A percentile compares a stretch with the other conserved stretches of the same genome.
phyloP scores from a whole-genome alignment of 2,113 vertebrate genomes.

The Lagopus leucura region DNA sequence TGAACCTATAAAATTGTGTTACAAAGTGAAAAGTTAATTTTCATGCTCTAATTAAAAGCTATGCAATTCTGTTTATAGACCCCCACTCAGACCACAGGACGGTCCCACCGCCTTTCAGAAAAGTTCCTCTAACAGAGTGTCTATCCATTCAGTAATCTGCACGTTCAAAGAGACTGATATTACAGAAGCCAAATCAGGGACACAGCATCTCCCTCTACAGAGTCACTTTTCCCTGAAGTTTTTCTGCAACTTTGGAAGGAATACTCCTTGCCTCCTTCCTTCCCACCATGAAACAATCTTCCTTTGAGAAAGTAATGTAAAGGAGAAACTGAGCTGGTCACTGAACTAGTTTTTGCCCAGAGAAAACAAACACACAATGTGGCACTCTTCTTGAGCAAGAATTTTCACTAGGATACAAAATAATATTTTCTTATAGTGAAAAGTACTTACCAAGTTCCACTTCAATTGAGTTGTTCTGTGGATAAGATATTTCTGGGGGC shows the following conservation, averaged over 20 bases:
- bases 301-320: not conserved
- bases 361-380: not conserved
- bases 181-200: not conserved
- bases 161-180: not conserved
- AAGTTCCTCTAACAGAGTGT: not conserved
- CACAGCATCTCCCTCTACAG: not conserved
- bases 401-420: not conserved
- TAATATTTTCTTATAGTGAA: not conserved
- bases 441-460: constrained; percentile 79
- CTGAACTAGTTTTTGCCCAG: not conserved
- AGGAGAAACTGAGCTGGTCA: not conserved
- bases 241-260: not conserved
- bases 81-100: not conserved
- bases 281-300: not conserved
- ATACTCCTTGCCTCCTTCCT: not conserved
- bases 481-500: constrained; percentile 80
- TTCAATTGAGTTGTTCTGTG: constrained; percentile 78
- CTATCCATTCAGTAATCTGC: not conserved
- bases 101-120: not conserved
- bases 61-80: not conserved
- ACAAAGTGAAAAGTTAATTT: constrained; percentile 37
- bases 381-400: not conserved
- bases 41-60: not conserved
- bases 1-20: constrained; percentile 78
- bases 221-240: not conserved